These are phyloP conservation scores for Palaemon carinicauda DNA, from an alignment of 1,140 invertebrate genomes.

Conservation along the genomic window DNA sequence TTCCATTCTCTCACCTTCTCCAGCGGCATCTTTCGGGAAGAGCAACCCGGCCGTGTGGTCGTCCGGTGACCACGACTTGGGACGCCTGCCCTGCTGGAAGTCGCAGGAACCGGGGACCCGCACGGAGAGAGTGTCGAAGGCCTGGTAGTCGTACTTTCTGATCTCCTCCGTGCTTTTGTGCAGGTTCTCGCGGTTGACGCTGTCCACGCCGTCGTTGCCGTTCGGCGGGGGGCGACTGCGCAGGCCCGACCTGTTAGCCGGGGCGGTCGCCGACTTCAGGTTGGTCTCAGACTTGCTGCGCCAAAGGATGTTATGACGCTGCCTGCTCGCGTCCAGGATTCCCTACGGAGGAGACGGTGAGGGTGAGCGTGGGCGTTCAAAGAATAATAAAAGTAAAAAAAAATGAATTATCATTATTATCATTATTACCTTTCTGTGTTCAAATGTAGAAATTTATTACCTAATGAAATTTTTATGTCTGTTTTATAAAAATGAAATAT, in stretches of 20 bases:
- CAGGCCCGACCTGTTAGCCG: slow-evolving; percentile 10
- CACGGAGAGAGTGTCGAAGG: not conserved
- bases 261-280: slow-evolving; percentile 37
- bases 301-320: slow-evolving; percentile 86
- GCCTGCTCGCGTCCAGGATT: slow-evolving; percentile 94
- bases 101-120: slow-evolving; percentile 59
- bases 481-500: no score
- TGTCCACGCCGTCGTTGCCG: not conserved
- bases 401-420: no score
- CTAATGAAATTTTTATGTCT: no score
- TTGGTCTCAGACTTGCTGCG: slow-evolving; percentile 87
- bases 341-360: slow-evolving; percentile 67
- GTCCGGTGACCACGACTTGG: slow-evolving; percentile 82
- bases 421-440: no score
- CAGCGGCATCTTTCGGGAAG: slow-evolving; percentile 54
- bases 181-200: not conserved
- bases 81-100: slow-evolving; percentile 65
- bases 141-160: not conserved
- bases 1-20: slow-evolving; percentile 34
- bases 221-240: not conserved
- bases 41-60: slow-evolving; percentile 71
- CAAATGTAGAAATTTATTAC: no score
- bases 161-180: slow-evolving; percentile 25
- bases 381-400: no score
- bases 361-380: not conserved